phyloP scores from a whole-genome alignment of 2,888 invertebrate genomes.

The Cheilosia scutellata region DNA sequence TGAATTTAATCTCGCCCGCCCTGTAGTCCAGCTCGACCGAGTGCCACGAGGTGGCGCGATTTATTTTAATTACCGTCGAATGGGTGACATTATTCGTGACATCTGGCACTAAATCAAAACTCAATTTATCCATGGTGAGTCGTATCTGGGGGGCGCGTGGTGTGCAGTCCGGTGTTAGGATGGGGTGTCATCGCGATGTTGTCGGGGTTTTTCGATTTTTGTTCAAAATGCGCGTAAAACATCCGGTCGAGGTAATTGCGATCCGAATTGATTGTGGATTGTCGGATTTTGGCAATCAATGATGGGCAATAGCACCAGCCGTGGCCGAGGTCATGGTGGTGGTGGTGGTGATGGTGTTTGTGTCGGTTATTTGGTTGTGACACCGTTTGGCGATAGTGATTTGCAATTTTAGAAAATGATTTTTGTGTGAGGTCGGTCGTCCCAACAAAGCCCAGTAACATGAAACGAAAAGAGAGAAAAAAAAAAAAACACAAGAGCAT shows the following conservation, averaged over 20 bases:
- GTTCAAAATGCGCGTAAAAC: conserved; percentile 61
- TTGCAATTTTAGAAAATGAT: conserved; percentile 60
- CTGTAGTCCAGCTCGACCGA: conserved; percentile 91
- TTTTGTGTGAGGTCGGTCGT: conserved; percentile 11
- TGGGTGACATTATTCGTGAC: conserved; percentile 91
- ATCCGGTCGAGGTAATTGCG: conserved; percentile 66
- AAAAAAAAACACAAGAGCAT: conserved; percentile 20
- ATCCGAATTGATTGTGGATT: conserved; percentile 58
- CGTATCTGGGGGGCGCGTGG: conserved; percentile 86
- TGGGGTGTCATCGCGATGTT: conserved; percentile 16
- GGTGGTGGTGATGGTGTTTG: conserved; percentile 47
- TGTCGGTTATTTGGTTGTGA: conserved; percentile 39
- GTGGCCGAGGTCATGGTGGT: background rate
- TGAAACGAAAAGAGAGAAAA: conserved; percentile 54
- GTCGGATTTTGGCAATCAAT: conserved; percentile 32
- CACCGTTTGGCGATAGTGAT: conserved; percentile 39
- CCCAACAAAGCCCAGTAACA: background rate
- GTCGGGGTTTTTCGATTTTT: conserved; percentile 49
- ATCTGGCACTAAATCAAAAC: conserved; percentile 92
- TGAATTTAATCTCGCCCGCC: conserved; percentile 89
- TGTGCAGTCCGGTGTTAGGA: background rate
- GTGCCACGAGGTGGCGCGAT: conserved; percentile 92
- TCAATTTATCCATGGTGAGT: conserved; percentile 92
- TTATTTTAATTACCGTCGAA: conserved; percentile 92
- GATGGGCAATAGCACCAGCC: background rate